These are phyloP conservation scores for Anthrax anthrax DNA, from an alignment of 2,888 invertebrate species.

Conservation along the genomic window DNA sequence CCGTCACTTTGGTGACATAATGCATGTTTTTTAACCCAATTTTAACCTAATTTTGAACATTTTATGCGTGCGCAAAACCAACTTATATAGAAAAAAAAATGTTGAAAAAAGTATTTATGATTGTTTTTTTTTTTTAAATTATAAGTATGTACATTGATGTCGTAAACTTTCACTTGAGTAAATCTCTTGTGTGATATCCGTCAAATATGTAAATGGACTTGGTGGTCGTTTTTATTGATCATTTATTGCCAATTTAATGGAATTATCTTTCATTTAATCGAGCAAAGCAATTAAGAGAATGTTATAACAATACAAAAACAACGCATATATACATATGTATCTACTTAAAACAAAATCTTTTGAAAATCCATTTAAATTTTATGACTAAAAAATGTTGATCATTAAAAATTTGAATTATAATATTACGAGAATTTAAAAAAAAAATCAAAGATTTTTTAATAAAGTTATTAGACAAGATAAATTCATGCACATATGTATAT, in stretches of 20 bases:
- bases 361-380: too few species aligned
- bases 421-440: too few species aligned
- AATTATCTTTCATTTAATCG: neutral
- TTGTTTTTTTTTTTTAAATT: too few species aligned
- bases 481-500: too few species aligned
- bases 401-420: too few species aligned
- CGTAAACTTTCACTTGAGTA: conserved; percentile 4
- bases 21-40: neutral
- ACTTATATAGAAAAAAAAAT: neutral
- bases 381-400: too few species aligned
- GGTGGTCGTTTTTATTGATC: conserved; percentile 6
- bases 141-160: too few species aligned
- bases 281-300: neutral
- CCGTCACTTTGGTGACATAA: neutral
- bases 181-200: conserved; percentile 4
- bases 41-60: neutral
- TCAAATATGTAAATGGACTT: conserved; percentile 8
- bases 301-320: too few species aligned
- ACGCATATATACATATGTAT: too few species aligned
- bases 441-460: too few species aligned
- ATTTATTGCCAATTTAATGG: conserved; percentile 6
- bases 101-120: neutral
- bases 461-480: too few species aligned
- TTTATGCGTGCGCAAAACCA: neutral
- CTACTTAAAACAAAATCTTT: too few species aligned